A percentile compares a stretch with the other conserved stretches of the same genome.
phyloP scores from a whole-genome alignment of 2,888 invertebrate genomes.

The Thecophora atra region DNA sequence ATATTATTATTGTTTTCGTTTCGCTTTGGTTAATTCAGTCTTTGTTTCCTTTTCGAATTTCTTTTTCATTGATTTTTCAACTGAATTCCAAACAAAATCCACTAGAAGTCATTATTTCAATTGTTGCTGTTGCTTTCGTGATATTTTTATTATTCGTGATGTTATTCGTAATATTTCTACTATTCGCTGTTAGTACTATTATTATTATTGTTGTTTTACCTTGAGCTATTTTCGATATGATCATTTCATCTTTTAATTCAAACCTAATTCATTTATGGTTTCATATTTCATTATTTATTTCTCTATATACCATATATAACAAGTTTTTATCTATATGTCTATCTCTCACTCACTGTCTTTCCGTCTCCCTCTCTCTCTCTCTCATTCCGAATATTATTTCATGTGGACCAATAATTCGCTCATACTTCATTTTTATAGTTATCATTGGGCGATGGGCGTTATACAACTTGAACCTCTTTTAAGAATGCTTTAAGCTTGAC shows the following conservation, averaged over 20 bases:
- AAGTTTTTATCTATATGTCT: not conserved
- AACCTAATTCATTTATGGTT: not conserved
- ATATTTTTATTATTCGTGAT: too few species aligned
- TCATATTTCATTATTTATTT: too few species aligned
- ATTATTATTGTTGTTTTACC: too few species aligned
- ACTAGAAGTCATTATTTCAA: too few species aligned
- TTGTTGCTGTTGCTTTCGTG: too few species aligned
- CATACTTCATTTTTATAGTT: slow-evolving; percentile 4
- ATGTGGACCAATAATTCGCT: slow-evolving; percentile 16
- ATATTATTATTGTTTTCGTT: too few species aligned
- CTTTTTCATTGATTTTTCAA: not conserved
- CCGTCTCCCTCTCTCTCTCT: not conserved
- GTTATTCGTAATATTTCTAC: too few species aligned
- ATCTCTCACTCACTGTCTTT: not conserved
- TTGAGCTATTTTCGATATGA: not conserved
- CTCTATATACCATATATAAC: too few species aligned
- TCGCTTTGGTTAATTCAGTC: not conserved
- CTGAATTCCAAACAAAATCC: too few species aligned
- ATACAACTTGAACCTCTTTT: slow-evolving; percentile 9
- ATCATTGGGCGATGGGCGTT: slow-evolving; percentile 28
- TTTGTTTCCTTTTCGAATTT: not conserved
- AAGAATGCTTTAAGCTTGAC: slow-evolving; percentile 19
- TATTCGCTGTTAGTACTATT: too few species aligned
- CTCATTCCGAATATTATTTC: not conserved
- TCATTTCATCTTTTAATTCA: not conserved